Conservation (phyloP, 2,888 invertebrate genomes). For the Ptilodon capucinus region DNA sequence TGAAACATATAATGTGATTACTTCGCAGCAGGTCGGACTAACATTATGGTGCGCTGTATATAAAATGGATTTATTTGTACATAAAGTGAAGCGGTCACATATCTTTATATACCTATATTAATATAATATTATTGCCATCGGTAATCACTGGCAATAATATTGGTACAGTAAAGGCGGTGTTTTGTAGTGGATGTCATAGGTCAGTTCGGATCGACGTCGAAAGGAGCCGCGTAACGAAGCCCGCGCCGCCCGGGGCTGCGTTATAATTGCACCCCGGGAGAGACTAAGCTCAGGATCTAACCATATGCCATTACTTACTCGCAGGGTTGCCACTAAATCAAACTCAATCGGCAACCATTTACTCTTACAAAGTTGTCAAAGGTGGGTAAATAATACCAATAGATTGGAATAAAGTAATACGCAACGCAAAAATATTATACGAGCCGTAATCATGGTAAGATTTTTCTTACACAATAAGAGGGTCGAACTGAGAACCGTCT, state of each 20-base stretch:
- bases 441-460: too few species aligned
- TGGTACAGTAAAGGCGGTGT: conserved; percentile 4
- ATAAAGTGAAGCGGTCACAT: conserved; percentile 19
- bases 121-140: too few species aligned
- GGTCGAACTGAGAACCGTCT: too few species aligned
- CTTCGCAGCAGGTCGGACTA: not conserved
- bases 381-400: too few species aligned
- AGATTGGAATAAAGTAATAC: too few species aligned
- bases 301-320: conserved; percentile 22
- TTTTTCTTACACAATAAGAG: too few species aligned
- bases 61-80: conserved; percentile 6
- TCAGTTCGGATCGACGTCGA: conserved; percentile 30
- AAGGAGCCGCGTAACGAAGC: conserved; percentile 49
- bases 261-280: conserved; percentile 60
- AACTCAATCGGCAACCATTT: too few species aligned
- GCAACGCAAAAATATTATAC: too few species aligned
- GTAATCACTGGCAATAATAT: conserved; percentile 21
- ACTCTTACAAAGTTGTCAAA: too few species aligned
- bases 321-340: conserved; percentile 13
- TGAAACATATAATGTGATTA: not conserved
- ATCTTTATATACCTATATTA: conserved; percentile 17
- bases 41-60: not conserved
- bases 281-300: conserved; percentile 17
- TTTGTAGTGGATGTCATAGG: conserved; percentile 32
- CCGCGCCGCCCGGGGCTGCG: conserved; percentile 52